Base-by-base conservation (phyloP, 2,797 vertebrate species). In the Scolopax rusticola region DNA sequence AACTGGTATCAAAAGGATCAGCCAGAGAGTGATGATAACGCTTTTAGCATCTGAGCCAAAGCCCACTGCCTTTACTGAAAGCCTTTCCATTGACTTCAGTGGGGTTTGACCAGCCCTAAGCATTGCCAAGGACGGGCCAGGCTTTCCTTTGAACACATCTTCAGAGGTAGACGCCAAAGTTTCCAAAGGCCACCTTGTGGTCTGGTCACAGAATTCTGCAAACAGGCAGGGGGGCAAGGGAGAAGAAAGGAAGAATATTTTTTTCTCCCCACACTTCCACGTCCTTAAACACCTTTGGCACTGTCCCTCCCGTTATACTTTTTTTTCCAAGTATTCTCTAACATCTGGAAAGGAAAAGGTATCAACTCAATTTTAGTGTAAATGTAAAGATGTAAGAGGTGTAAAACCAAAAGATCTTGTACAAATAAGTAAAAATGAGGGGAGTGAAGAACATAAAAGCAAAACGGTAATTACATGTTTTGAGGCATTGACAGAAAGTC, bases 1-100 rank as follows among this genome's bases (percentile, higher is more conserved):
- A 82, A 85, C 67, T 47, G 53, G 84, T 90, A 94, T 92, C 89
- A 87, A 90, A 84, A 96, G 91, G 74, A 97, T 95, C 90, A 96
- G 63, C 51, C 70, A 77, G 71, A 79, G 83, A 89, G 84, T 74
- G 90, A 90, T 93, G 78, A 93, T 94, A 96, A 95, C 83, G 57
- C 91, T 90, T 91, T 89, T 43, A 95, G 78, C 33, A 85, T 78
- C 88, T 68, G 88, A 95, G 60, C 57, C 86, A 95, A 96, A 96
- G 83, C 93, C 83, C 63, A 16, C 36, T 89, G 93, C 65, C 93
- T 93, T 75, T 65, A 53, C 57, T 45, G 59, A 78, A 90, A 95
- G 76, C 59, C 64, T 65, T 90, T 65, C 60, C 68, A 33, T 65
- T 74, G 78, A 77, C 93, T 83, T 90, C 74, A 21, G 71, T 1